These are phyloP conservation scores for Spodoptera frugiperda DNA, from an alignment of 1,140 invertebrate species.

Conservation along the genomic window DNA sequence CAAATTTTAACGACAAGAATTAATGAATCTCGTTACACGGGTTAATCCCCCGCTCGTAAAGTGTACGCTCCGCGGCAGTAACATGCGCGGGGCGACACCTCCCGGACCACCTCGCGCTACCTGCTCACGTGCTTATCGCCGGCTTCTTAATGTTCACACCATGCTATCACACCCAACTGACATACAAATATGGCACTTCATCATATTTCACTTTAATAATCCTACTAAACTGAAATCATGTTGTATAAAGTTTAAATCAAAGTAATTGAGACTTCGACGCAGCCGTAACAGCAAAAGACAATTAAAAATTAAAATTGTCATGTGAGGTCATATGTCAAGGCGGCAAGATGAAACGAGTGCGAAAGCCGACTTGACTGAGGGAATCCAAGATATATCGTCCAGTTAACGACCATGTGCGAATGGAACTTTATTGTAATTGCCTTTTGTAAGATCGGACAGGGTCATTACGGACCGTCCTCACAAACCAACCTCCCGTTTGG, in stretches of 20 bases:
- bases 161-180: background rate
- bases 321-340: slow-evolving; percentile 48
- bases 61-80: slow-evolving; percentile 78
- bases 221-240: background rate
- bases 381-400: slow-evolving; percentile 79
- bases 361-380: slow-evolving; percentile 70
- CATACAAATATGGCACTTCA: background rate
- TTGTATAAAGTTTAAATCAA: background rate
- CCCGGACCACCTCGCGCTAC: slow-evolving; percentile 44
- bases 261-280: slow-evolving; percentile 5
- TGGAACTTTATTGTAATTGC: slow-evolving; percentile 86
- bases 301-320: slow-evolving; percentile 52
- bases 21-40: slow-evolving; percentile 87
- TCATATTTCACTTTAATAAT: slow-evolving; percentile 2
- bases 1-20: slow-evolving; percentile 88
- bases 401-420: slow-evolving; percentile 86
- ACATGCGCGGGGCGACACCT: slow-evolving; percentile 69
- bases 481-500: slow-evolving; percentile 64
- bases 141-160: slow-evolving; percentile 18
- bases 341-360: slow-evolving; percentile 71
- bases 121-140: slow-evolving; percentile 12
- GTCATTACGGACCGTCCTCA: slow-evolving; percentile 78
- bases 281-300: slow-evolving; percentile 13
- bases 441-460: slow-evolving; percentile 84
- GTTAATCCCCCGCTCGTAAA: slow-evolving; percentile 87